A percentile compares a stretch with the other conserved stretches of the same genome.
Conservation (phyloP, 2,888 invertebrate species). For the Allolobophora icterica region DNA sequence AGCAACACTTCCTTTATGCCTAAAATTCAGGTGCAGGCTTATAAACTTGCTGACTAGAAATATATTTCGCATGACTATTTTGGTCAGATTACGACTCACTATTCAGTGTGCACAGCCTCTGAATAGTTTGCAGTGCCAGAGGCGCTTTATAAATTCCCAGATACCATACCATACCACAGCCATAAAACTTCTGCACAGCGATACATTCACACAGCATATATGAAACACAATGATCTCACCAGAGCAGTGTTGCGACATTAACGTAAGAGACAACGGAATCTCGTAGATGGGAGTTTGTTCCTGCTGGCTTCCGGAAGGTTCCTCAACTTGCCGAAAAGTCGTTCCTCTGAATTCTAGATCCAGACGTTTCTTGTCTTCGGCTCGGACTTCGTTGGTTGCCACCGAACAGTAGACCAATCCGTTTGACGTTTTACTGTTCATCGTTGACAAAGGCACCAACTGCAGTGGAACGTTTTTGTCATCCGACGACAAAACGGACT, state of each 20-base stretch:
- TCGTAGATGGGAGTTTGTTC: not conserved
- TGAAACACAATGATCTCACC: slow-evolving; percentile 2
- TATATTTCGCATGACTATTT: not conserved
- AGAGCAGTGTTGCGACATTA: not conserved
- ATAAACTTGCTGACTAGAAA: not conserved
- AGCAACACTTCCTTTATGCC: not conserved
- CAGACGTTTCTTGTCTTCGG: not conserved
- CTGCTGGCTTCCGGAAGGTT: not conserved
- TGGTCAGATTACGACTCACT: too few relatives aligned
- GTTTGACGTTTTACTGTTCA: not conserved
- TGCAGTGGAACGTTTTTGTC: slow-evolving; percentile 1
- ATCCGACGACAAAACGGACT: not conserved
- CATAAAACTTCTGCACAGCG: not conserved
- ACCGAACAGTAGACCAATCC: not conserved
- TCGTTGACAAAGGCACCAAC: not conserved
- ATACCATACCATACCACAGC: too few relatives aligned
- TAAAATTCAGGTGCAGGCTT: not conserved
- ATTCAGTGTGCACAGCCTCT: not conserved
- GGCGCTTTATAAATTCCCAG: too few relatives aligned
- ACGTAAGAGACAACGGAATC: not conserved
- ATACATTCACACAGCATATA: not conserved
- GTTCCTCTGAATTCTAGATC: not conserved
- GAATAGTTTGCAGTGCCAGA: too few relatives aligned
- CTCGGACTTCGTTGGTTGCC: not conserved
- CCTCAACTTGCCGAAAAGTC: not conserved